Evolutionary conservation across 2,797 vertebrate species (phyloP), one percentile per base, ranked within the genome.

Genomic region (Hyperoplus lanceolatus): DNA sequence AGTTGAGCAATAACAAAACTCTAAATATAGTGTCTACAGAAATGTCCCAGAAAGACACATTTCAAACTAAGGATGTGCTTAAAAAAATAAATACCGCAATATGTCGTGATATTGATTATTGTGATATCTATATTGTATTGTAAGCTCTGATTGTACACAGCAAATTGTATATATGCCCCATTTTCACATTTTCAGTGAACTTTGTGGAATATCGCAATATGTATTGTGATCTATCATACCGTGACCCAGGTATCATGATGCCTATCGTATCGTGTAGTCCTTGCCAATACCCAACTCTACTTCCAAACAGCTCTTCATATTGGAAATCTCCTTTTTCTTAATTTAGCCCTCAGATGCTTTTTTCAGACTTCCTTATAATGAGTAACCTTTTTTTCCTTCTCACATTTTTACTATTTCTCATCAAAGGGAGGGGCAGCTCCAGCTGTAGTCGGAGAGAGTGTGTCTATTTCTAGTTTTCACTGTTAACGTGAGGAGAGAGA

Each of bases 401-500:
- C 64, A 75, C 54, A 56, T 77, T 84, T 83, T 76, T 66, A 83
- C 49, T 78, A 15, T 49, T 87, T 75, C 89, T 92, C 89, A 92
- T 88, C 91, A 82, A 93, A 94, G 87, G 89, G 90, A 91, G 90
- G 90, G 86, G 83, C 92, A 88, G 90, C 87, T 94, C 92, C 95
- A 96, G 95, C 94, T 95, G 91, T 91, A 80, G 84, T 79, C 57
- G 18, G n/a, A 82, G 73, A 77, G 64, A 74, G 73, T 6, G 50
- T 80, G 87, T 92, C 81, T 95, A 86, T 94, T 94, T 95, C 91
- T 90, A 92, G 93, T 83, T 90, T 91, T 93, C 87, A 82, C 88
- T 90, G 83, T 93, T 95, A 89, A 93, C 75, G 86, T 93, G 79
- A 78, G 70, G 58, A 59, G 29, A 66, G 54, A 55, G 39, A 58